Base-by-base conservation (phyloP, 2,113 vertebrate species). In the Ammodramus savannarum region DNA sequence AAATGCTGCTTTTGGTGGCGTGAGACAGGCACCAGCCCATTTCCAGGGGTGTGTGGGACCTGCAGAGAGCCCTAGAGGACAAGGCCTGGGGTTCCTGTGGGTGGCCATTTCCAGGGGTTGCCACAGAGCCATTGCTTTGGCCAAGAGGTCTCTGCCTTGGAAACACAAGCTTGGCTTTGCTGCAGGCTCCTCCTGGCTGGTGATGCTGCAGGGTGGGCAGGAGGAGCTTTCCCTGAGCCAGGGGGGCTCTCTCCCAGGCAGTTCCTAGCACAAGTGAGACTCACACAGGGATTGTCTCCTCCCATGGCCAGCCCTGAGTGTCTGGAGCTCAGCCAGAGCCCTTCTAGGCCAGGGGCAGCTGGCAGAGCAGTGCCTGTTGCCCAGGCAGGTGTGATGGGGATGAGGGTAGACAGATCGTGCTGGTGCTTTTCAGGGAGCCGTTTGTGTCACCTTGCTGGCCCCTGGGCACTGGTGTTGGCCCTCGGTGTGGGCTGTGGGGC, bases 341-440 rank as follows among this genome's bases (percentile, higher is more conserved):
- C 68, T 84, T 59, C 90, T 63, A 81, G 68, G 89, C 1, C 6
- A 34, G 49, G 25, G 75, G 84, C 77, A 82, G 61, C 65, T 52
- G 81, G 89, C 85, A 73, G 81, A 65, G 71, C 0, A 0, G 36
- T 78, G 73, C 87, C 49, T 38, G 75, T 63, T 85, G 90, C 71
- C 89, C 71, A 52, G 78, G 76, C 76, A 83, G 65, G 26, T 46
- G 2, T 66, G 88, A 48, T 22, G 72, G 49, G 95, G 79, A 32
- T 46, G 85, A 80, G 88, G 90, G 88, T 84, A 80, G 88, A 62
- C 3, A 85, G 75, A 77, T 82, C 62, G 54, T 85, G 66, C 71
- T 82, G 71, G 71, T 87, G 71, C 67, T 94, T 89, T 87, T 57
- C 74, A 38, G 66, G 84, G 83, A 95, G 76, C 87, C 94, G 71